These are phyloP conservation scores for Crenuchus spilurus DNA, from an alignment of 2,797 vertebrate species.

Conservation along the genomic window DNA sequence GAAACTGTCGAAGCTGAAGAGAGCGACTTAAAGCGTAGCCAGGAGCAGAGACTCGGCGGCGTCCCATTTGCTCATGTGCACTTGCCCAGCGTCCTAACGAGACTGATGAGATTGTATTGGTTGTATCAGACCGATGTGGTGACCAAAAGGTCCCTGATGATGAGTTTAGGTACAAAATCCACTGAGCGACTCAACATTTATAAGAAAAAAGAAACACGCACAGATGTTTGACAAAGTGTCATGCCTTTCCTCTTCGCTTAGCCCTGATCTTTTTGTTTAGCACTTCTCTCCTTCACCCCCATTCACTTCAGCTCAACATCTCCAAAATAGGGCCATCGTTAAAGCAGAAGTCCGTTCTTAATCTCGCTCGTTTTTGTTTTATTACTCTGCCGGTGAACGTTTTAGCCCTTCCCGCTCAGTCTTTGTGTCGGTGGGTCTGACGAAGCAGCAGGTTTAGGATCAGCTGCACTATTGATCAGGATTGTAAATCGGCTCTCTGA, in stretches of 20 bases:
- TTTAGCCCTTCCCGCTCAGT: no score
- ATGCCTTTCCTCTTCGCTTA: conserved; percentile 30
- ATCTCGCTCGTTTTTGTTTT: neutral
- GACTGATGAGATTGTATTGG: conserved; percentile 52
- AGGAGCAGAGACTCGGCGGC: conserved; percentile 8
- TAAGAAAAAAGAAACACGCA: conserved; percentile 1
- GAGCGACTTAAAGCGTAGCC: conserved; percentile 32
- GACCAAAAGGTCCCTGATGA: neutral
- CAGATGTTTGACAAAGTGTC: neutral
- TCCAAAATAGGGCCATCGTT: neutral
- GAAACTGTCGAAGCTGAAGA: conserved; percentile 7
- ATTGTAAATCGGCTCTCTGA: neutral
- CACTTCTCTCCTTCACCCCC: conserved; percentile 10
- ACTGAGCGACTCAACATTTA: neutral
- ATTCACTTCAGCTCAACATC: neutral
- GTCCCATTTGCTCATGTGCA: conserved; percentile 41
- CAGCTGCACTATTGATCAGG: neutral
- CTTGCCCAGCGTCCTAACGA: conserved; percentile 35
- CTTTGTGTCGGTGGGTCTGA: neutral
- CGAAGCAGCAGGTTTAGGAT: neutral
- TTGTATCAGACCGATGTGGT: conserved; percentile 5
- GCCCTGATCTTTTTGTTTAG: conserved; percentile 32
- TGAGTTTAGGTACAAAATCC: conserved; percentile 5
- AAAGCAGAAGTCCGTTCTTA: neutral
- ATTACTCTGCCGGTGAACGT: neutral